phyloP scores from a whole-genome alignment of 2,797 vertebrate genomes.

The Glossophaga mutica region DNA sequence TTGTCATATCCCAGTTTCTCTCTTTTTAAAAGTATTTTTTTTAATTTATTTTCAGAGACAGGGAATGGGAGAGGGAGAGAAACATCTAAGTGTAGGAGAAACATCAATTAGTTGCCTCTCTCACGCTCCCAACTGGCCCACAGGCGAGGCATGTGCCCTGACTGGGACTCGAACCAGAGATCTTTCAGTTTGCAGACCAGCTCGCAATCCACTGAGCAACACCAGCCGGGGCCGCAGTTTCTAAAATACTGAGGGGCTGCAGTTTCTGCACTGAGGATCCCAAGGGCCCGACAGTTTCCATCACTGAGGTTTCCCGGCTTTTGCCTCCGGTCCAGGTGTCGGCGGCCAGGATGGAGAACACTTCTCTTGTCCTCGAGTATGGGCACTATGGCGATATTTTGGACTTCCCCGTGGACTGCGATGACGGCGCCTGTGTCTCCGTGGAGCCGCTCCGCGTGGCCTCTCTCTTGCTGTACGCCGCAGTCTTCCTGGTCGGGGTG shows the following conservation, averaged over 20 bases:
- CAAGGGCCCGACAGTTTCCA: accelerated
- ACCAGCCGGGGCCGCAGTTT: background rate
- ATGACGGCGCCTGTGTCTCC: accelerated
- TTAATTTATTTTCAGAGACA: no score
- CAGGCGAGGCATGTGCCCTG: no score
- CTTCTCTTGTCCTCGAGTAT: accelerated
- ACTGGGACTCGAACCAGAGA: no score
- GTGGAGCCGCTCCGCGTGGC: accelerated
- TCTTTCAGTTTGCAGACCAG: no score
- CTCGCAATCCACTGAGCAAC: no score
- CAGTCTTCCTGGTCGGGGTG: conserved; percentile 87
- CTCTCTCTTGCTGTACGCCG: conserved; percentile 72
- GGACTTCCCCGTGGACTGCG: conserved; percentile 29
- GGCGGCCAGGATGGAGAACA: conserved; percentile 30
- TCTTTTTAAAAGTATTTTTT: no score
- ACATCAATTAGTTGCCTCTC: no score
- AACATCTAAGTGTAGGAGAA: no score
- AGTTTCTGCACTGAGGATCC: background rate
- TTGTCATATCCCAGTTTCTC: accelerated
- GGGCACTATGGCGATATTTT: background rate
- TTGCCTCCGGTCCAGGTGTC: background rate
- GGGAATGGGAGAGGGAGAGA: no score
- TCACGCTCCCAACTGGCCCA: no score
- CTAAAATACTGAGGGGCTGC: background rate
- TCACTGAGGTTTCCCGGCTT: accelerated